Percentiles rank a stretch among this genome's conserved stretches.
Conservation (phyloP, 2,797 vertebrate genomes). For the Muraenolepis orangiensis region DNA sequence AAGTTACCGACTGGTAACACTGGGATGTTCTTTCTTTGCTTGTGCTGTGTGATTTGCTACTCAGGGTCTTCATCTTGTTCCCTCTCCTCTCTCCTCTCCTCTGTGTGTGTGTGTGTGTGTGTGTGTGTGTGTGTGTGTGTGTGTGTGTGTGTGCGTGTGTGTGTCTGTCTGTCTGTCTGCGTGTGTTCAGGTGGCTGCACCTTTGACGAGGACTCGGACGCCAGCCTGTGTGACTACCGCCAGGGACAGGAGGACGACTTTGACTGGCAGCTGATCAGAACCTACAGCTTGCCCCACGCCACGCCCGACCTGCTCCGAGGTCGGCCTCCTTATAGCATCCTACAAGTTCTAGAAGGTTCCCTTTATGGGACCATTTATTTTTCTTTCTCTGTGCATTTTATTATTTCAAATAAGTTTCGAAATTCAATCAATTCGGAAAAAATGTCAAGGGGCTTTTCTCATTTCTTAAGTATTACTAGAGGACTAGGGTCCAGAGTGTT, state of each 20-base stretch:
- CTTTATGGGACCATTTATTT: too few relatives aligned
- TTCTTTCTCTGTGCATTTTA: too few relatives aligned
- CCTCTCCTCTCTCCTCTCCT: too few relatives aligned
- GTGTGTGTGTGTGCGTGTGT: too few relatives aligned
- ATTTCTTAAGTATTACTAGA: background rate
- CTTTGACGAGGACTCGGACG: constrained; percentile 84
- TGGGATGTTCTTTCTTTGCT: background rate
- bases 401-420: too few relatives aligned
- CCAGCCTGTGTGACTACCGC: constrained; percentile 84
- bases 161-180: too few relatives aligned
- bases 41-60: background rate
- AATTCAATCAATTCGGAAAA: background rate
- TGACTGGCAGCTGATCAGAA: constrained; percentile 86
- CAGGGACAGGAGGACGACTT: constrained; percentile 91
- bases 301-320: constrained; percentile 85
- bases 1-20: background rate
- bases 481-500: too few relatives aligned
- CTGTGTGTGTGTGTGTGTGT: background rate
- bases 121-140: background rate
- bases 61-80: background rate
- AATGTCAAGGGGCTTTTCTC: too few relatives aligned
- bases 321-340: constrained; percentile 56
- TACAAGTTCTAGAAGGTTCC: too few relatives aligned
- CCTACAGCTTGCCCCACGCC: constrained; percentile 77
- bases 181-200: constrained; percentile 82